Percentiles rank a stretch among this genome's conserved stretches.
These are phyloP conservation scores for Uloborus diversus DNA, from an alignment of 1,140 invertebrate genomes.

Conservation along the genomic window DNA sequence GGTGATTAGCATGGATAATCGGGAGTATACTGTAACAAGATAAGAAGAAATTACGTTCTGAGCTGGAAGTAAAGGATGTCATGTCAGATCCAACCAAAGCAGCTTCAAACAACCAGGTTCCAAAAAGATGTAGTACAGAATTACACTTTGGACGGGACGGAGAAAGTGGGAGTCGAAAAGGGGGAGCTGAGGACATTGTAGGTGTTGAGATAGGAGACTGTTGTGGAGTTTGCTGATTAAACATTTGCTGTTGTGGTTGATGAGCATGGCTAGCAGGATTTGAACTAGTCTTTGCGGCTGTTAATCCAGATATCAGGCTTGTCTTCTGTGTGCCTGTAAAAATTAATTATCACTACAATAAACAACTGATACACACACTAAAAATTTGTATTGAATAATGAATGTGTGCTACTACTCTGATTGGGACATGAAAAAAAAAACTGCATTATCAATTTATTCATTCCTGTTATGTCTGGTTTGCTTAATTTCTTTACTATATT, in stretches of 20 bases:
- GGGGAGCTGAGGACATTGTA: slow-evolving; percentile 44
- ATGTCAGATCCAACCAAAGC: slow-evolving; percentile 80
- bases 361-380: too few relatives aligned
- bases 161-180: slow-evolving; percentile 46
- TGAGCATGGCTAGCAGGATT: not conserved
- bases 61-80: slow-evolving; percentile 32
- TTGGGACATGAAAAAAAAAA: too few relatives aligned
- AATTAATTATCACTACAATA: too few relatives aligned
- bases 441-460: too few relatives aligned
- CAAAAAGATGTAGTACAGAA: slow-evolving; percentile 94
- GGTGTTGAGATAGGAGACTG: slow-evolving; percentile 57
- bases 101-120: slow-evolving; percentile 96
- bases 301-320: slow-evolving; percentile 43
- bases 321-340: slow-evolving; percentile 36
- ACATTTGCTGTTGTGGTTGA: slow-evolving; percentile 41
- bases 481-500: too few relatives aligned
- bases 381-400: too few relatives aligned
- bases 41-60: slow-evolving; percentile 56
- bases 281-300: slow-evolving; percentile 10
- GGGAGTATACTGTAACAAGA: too few relatives aligned
- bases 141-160: slow-evolving; percentile 82
- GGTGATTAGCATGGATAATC: too few relatives aligned
- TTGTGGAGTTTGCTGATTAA: slow-evolving; percentile 55
- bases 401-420: too few relatives aligned
- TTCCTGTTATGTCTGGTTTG: too few relatives aligned